Percentiles rank a stretch among this genome's conserved stretches.
phyloP scores from a whole-genome alignment of 2,797 vertebrate species.

The Dermochelys coriacea region DNA sequence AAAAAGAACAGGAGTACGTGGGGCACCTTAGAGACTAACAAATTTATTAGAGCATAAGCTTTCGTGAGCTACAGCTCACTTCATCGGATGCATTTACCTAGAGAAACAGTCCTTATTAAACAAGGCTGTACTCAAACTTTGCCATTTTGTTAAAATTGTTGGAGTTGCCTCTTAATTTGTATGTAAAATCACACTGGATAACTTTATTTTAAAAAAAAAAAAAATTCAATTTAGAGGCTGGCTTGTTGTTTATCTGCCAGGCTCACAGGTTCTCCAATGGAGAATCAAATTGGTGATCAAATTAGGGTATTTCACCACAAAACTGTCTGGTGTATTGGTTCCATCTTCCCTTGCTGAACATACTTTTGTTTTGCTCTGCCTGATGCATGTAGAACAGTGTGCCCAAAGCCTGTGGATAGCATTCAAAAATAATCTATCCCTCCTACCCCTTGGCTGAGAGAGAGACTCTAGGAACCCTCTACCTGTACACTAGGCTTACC shows the following conservation, averaged over 20 bases:
- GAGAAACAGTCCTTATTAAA: background rate
- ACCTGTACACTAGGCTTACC: too few relatives aligned
- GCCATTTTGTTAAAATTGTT: background rate
- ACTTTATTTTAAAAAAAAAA: background rate
- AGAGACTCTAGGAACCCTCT: too few relatives aligned
- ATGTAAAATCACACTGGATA: background rate
- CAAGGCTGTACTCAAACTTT: background rate
- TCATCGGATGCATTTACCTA: too few relatives aligned
- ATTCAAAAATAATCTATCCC: background rate
- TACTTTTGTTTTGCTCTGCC: too few relatives aligned
- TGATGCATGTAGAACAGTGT: too few relatives aligned
- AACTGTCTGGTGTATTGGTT: background rate
- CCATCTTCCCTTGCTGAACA: background rate
- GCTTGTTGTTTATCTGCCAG: background rate
- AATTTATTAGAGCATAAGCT: too few relatives aligned
- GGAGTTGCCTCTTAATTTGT: background rate
- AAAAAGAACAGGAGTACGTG: too few relatives aligned
- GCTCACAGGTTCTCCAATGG: slow-evolving; percentile 1
- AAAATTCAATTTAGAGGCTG: background rate
- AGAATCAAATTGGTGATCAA: slow-evolving; percentile 47
- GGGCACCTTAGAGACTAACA: too few relatives aligned
- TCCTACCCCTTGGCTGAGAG: too few relatives aligned
- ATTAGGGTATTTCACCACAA: slow-evolving; percentile 23
- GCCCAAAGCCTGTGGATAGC: background rate
- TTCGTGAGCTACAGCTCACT: too few relatives aligned